Base-by-base conservation (phyloP, 2,888 invertebrate genomes). In the Autographa gamma region DNA sequence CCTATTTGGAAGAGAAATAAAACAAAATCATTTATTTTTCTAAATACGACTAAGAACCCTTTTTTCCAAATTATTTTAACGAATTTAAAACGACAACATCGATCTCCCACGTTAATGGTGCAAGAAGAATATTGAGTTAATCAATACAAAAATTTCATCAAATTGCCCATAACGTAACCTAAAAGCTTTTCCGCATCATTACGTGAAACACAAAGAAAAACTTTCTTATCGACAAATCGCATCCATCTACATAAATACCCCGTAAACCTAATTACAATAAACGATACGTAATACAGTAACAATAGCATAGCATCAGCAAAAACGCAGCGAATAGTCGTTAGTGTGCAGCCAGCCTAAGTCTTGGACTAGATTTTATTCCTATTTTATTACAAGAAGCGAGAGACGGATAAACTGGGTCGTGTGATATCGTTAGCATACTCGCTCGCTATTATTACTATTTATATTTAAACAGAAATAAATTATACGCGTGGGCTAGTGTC, bases 371-470 rank as follows among this genome's bases (percentile, higher is more conserved):
- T 63, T 48, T 13, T 63, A 38, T 59, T 14, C 14, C 60, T 16
- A 48, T 18, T 7, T 34, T 41, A 48, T 62, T 38, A 54, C 70
- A 63, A 31, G 64, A 56, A 60, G n/a, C 54, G 18, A 52, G 58
- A 56, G 69, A 63, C 11, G 34, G 25, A 25, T 16, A 25, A 63
- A 61, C 58, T 77, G 63, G 60, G 67, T 54, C 79, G 71, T 52
- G 43, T 34, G 59, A 71, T 79, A 74, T 68, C 62, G 71, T 70
- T 68, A 73, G 71, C 69, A 73, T 64, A 69, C 65, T 70, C 68
- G 18, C 2, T 59, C 38, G 13, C 38, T 73, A 69, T 77, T 80
- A 80, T 63, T 66, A 73, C 83, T 80, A 80, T 80, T 80, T 83
- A 68, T 76, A 78, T 63, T 67, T 64, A 31, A 66, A 73, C 71